Percentiles rank a stretch among this genome's conserved stretches.
Conservation (phyloP, 1,140 invertebrate genomes). For the Dendroctonus ponderosae region DNA sequence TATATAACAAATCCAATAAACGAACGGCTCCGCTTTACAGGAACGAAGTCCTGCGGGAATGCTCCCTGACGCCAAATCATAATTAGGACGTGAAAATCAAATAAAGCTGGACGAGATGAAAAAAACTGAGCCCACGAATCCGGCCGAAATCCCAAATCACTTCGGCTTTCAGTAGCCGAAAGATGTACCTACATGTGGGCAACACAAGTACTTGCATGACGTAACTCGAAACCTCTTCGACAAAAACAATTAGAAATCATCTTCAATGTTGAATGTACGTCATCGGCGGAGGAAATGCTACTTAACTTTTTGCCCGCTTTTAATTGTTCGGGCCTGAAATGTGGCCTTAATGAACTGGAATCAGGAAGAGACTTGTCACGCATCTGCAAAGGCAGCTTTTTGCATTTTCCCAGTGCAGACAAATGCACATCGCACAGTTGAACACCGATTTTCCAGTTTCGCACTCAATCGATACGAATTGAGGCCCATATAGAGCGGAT, state of each 20-base stretch:
- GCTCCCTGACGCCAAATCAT: slow-evolving; percentile 19
- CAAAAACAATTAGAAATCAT: slow-evolving; percentile 5
- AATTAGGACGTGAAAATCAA: slow-evolving; percentile 23
- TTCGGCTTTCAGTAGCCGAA: too few relatives aligned
- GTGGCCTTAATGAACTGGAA: slow-evolving; percentile 11
- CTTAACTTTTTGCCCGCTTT: slow-evolving; percentile 8
- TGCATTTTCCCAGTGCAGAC: too few relatives aligned
- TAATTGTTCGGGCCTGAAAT: slow-evolving; percentile 7
- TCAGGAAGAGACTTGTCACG: slow-evolving; percentile 10
- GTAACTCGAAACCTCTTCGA: too few relatives aligned
- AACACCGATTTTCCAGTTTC: too few relatives aligned
- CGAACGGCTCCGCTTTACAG: slow-evolving; percentile 17
- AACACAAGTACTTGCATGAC: too few relatives aligned
- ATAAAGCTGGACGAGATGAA: slow-evolving; percentile 4
- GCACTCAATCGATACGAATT: too few relatives aligned
- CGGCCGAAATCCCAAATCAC: too few relatives aligned
- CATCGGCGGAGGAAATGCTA: slow-evolving; percentile 4
- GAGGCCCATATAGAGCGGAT: too few relatives aligned
- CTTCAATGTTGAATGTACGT: neutral
- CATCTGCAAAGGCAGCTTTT: too few relatives aligned
- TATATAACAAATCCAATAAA: slow-evolving; percentile 31
- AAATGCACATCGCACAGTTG: too few relatives aligned
- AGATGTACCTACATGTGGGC: too few relatives aligned
- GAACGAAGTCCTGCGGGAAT: slow-evolving; percentile 9
- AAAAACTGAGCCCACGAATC: too few relatives aligned